Evolutionary conservation across 2,797 vertebrate species (phyloP).

Genomic region (Coracias cyanogaster): DNA sequence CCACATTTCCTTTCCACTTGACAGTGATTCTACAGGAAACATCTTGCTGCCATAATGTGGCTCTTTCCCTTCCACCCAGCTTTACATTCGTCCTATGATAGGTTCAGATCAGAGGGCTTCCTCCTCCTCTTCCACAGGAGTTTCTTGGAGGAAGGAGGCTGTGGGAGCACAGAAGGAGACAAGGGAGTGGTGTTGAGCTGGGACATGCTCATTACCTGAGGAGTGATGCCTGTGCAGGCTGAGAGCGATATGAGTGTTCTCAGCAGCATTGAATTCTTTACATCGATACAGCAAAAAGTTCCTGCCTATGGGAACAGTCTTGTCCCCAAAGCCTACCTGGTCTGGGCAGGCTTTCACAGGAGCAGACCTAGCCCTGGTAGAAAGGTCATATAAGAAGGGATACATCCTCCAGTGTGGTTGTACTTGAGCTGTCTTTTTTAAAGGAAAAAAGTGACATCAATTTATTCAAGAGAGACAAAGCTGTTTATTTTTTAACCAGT

Average conservation of each 20-base stretch:
- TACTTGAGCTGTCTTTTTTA: background rate
- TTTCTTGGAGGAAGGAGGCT: accelerated
- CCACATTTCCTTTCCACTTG: conserved; percentile 38
- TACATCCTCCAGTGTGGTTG: accelerated
- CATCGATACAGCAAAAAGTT: background rate
- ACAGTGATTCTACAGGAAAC: conserved; percentile 32
- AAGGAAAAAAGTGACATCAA: background rate
- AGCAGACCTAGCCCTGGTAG: background rate
- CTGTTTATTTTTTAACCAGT: background rate
- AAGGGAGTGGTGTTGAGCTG: accelerated
- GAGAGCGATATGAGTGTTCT: accelerated
- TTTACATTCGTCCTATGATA: background rate
- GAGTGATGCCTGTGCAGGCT: accelerated
- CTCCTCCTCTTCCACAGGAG: background rate
- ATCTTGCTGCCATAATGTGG: conserved; percentile 23
- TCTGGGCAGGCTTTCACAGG: background rate
- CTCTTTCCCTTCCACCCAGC: background rate
- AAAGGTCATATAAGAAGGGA: background rate
- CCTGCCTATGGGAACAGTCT: background rate
- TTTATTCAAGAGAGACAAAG: background rate
- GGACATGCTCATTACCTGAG: accelerated
- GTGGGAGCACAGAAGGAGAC: background rate
- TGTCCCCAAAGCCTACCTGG: background rate
- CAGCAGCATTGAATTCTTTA: background rate
- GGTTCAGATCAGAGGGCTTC: background rate